Evolutionary conservation across 1,140 invertebrate species (phyloP).

Genomic region (Probaryconus sp.): DNA sequence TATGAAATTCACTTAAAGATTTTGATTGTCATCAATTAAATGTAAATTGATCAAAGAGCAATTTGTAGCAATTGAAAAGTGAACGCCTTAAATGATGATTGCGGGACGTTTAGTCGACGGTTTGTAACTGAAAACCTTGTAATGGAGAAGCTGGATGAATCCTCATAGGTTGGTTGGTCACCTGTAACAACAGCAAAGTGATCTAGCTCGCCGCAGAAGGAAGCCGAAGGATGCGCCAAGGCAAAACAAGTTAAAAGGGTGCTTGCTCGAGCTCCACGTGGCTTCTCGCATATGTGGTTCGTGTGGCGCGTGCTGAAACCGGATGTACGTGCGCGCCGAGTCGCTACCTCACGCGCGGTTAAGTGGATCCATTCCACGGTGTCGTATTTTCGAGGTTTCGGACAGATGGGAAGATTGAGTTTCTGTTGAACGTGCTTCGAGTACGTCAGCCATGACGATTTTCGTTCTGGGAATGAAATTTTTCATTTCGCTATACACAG

Average conservation of each 20-base stretch:
- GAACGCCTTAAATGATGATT: slow-evolving; percentile 26
- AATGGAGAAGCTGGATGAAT: slow-evolving; percentile 45
- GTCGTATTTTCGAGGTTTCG: slow-evolving; percentile 57
- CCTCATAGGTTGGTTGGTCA: slow-evolving; percentile 56
- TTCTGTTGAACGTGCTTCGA: slow-evolving; percentile 15
- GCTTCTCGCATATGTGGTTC: slow-evolving; percentile 63
- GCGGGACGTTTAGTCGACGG: slow-evolving; percentile 2
- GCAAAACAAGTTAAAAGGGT: slow-evolving; percentile 55
- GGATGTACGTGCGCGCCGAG: slow-evolving; percentile 31
- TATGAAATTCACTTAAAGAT: too few species aligned
- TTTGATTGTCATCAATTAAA: too few species aligned
- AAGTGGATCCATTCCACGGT: slow-evolving; percentile 20
- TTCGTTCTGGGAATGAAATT: not conserved
- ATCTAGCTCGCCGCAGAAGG: slow-evolving; percentile 51
- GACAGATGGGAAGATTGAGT: slow-evolving; percentile 35
- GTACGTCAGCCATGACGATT: slow-evolving; percentile 6
- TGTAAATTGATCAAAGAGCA: not conserved
- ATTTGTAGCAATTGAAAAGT: not conserved
- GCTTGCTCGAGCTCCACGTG: slow-evolving; percentile 28
- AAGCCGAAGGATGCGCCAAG: slow-evolving; percentile 44
- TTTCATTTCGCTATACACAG: too few species aligned
- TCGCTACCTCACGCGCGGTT: slow-evolving; percentile 29
- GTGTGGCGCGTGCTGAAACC: slow-evolving; percentile 61
- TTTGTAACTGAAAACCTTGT: slow-evolving; percentile 44
- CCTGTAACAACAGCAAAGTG: slow-evolving; percentile 58